A percentile compares a stretch with the other conserved stretches of the same genome.
Conservation (phyloP, 2,797 vertebrate species). For the Xyrichtys novacula region DNA sequence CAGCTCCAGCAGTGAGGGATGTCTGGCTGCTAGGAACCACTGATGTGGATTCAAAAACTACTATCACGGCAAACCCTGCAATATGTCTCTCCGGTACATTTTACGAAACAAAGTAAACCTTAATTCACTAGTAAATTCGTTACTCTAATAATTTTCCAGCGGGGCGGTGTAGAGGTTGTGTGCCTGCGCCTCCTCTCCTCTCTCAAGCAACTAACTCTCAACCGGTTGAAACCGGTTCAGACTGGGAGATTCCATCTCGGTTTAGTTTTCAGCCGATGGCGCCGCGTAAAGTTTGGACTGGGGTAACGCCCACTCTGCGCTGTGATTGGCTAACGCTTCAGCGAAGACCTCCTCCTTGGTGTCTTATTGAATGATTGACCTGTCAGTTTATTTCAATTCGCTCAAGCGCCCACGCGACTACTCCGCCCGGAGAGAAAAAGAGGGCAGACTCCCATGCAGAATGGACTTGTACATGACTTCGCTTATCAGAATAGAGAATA, state of each 20-base stretch:
- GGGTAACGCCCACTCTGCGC: conserved; percentile 84
- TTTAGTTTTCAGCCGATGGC: conserved; percentile 99
- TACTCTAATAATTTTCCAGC: conserved; percentile 80
- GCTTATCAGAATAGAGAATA: conserved; percentile 43
- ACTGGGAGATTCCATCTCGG: conserved; percentile 99
- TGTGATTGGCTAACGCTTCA: conserved; percentile 79
- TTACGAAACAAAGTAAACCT: conserved; percentile 81
- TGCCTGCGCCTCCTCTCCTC: conserved; percentile 91
- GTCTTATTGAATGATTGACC: conserved; percentile 43
- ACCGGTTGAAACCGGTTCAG: conserved; percentile 99
- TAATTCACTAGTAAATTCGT: conserved; percentile 79
- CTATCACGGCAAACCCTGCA: conserved; percentile 78
- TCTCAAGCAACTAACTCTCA: conserved; percentile 96
- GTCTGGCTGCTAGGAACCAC: conserved; percentile 74
- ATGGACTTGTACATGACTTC: conserved; percentile 71
- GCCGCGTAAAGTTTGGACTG: conserved; percentile 99
- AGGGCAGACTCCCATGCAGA: conserved; percentile 83
- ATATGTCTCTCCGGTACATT: conserved; percentile 81
- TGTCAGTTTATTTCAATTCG: conserved; percentile 83
- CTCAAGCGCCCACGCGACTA: conserved; percentile 81
- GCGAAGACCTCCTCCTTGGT: conserved; percentile 31
- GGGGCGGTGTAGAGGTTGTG: conserved; percentile 81
- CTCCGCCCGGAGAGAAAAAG: conserved; percentile 87
- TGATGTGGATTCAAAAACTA: conserved; percentile 78
- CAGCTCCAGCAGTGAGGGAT: conserved; percentile 77